Conservation (phyloP, 2,888 invertebrate genomes). For the Acrobasis suavella region DNA sequence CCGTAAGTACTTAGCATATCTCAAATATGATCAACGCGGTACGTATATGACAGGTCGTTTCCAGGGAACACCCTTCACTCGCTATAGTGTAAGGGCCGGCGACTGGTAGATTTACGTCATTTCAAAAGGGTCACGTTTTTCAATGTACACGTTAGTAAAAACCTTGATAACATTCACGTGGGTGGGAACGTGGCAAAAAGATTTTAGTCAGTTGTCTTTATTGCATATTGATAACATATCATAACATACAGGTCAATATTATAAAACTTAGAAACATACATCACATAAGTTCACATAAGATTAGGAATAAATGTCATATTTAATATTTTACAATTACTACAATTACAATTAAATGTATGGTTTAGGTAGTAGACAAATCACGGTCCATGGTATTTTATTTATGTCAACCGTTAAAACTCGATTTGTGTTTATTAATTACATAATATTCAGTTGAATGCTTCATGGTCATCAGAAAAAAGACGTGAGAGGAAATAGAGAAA, state of each 20-base stretch:
- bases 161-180: neutral
- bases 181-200: neutral
- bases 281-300: too few species aligned
- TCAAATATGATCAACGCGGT: constrained; percentile 12
- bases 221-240: too few species aligned
- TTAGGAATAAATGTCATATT: too few species aligned
- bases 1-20: constrained; percentile 13
- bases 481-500: neutral
- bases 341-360: too few species aligned
- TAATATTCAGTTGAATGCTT: too few species aligned
- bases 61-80: constrained; percentile 21
- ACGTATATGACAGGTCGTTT: constrained; percentile 4
- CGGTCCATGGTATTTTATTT: too few species aligned
- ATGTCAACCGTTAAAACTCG: too few species aligned
- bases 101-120: constrained; percentile 6
- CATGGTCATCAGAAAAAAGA: neutral
- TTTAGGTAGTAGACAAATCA: too few species aligned
- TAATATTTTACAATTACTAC: too few species aligned
- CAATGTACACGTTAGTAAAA: neutral
- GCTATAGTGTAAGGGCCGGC: neutral
- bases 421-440: too few species aligned
- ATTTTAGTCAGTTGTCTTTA: neutral
- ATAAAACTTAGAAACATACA: too few species aligned
- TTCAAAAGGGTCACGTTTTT: neutral
- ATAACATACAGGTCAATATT: too few species aligned